phyloP scores from a whole-genome alignment of 2,113 vertebrate species.

The Brachypodius melanocephalos region DNA sequence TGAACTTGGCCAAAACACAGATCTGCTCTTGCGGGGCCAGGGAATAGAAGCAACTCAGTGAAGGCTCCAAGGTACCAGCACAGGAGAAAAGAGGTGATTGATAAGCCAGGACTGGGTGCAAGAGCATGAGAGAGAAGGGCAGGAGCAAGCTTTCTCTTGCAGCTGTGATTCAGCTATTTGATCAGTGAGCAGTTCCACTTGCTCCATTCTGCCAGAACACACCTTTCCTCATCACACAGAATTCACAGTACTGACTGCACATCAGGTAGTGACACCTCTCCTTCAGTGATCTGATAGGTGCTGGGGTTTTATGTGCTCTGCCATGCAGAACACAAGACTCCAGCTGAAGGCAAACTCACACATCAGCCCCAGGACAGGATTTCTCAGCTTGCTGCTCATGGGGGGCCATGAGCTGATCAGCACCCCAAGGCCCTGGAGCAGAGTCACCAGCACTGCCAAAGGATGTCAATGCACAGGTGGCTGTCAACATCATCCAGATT shows the following conservation, averaged over 20 bases:
- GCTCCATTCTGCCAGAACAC: neutral
- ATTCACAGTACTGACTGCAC: no score
- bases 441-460: neutral
- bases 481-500: neutral
- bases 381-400: neutral
- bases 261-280: rapidly evolving
- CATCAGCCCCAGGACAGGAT: neutral
- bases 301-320: neutral
- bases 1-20: rapidly evolving
- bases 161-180: neutral
- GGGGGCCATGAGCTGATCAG: neutral
- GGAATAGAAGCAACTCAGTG: neutral
- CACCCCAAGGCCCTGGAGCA: neutral
- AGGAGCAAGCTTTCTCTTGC: neutral
- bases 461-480: neutral
- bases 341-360: neutral
- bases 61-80: neutral
- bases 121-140: neutral
- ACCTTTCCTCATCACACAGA: rapidly evolving
- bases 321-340: neutral
- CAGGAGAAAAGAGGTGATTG: neutral
- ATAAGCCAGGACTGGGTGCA: neutral
- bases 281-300: neutral
- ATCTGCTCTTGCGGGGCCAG: neutral
- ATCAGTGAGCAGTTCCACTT: neutral